Percentiles rank a stretch among this genome's conserved stretches.
Evolutionary conservation across 2,888 invertebrate species (phyloP).

Genomic region (Epirrhoe alternata): DNA sequence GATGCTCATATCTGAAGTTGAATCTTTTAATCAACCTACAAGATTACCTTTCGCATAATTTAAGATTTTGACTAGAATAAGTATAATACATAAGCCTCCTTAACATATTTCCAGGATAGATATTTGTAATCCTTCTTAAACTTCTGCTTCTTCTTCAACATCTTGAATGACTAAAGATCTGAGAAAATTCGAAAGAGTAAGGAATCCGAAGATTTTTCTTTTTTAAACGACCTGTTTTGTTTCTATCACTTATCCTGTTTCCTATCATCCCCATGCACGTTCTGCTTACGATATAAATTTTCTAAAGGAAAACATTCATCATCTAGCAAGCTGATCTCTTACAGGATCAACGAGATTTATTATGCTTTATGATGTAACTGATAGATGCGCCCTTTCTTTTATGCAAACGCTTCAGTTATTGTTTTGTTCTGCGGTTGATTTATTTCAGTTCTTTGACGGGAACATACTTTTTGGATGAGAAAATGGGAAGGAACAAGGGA

Average conservation of each 20-base stretch:
- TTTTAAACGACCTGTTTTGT: background rate
- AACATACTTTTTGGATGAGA: conserved; percentile 1
- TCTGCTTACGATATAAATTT: conserved; percentile 54
- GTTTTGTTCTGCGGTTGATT: conserved; percentile 41
- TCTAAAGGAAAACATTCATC: conserved; percentile 76
- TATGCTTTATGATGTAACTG: conserved; percentile 49
- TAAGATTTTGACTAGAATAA: too few species aligned
- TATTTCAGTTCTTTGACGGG: conserved; percentile 25
- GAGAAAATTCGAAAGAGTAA: too few species aligned
- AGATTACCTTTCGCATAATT: too few species aligned
- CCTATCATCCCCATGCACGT: background rate
- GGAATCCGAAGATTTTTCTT: too few species aligned
- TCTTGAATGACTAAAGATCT: too few species aligned
- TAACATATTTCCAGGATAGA: too few species aligned
- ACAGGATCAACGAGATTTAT: conserved; percentile 76
- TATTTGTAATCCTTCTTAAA: too few species aligned
- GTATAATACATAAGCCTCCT: too few species aligned
- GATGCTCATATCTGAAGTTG: too few species aligned
- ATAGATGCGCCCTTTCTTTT: conserved; percentile 40
- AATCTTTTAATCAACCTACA: too few species aligned
- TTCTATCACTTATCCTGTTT: background rate
- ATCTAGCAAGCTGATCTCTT: conserved; percentile 69
- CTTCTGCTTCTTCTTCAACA: too few species aligned
- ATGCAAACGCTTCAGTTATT: conserved; percentile 41
- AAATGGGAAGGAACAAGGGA: background rate